Base-by-base conservation (phyloP, 2,888 invertebrate genomes). In the Drepana falcataria region DNA sequence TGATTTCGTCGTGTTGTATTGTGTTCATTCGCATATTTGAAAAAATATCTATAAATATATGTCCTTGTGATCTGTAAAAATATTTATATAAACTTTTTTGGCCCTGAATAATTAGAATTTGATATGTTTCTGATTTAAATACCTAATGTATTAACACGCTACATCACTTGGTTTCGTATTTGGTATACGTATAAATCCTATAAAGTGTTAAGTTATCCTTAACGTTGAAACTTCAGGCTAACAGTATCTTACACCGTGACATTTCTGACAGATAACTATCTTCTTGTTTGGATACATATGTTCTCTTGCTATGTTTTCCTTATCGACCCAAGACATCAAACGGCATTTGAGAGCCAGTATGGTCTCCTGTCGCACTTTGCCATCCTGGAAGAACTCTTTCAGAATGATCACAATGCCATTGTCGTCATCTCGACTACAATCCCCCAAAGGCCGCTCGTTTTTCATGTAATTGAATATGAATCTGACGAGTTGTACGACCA, bases 381-480 rank as follows among this genome's bases (percentile, higher is more conserved):
- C 91, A 33, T 91, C 84, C 65, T 87, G 86, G 69, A 91, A 91
- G 63, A 91, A 91, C 58, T 88, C 85, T 58, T 80, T 85, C 5
- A 91, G 56, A 1, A 88, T 76, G 9, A 83, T 68, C 0, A 80
- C 55, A n/a, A 91, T 85, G 2, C 83, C 79, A 41, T 84, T 84
- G 54, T 91, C 91, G 0, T 65, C 68, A 1, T 83, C 73, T 1
- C 66, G 58, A 55, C 75, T 72, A 0, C 79, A 57, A 2, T 86
- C 83, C 0, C 90, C 90, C 0, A 91, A 59, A 2, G 89, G 89
- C 54, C 86, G 75, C 37, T 83, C 37, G 3, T 81, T 81, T 64
- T 85, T 87, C 76, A 91, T 71, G 53, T 86, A 91, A 53, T 87
- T 82, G 48, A 88, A 89, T 2, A 91, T 85, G 55, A 88, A 91